These are phyloP conservation scores for Piaya cayana DNA, from an alignment of 2,113 vertebrate genomes.

Conservation along the genomic window DNA sequence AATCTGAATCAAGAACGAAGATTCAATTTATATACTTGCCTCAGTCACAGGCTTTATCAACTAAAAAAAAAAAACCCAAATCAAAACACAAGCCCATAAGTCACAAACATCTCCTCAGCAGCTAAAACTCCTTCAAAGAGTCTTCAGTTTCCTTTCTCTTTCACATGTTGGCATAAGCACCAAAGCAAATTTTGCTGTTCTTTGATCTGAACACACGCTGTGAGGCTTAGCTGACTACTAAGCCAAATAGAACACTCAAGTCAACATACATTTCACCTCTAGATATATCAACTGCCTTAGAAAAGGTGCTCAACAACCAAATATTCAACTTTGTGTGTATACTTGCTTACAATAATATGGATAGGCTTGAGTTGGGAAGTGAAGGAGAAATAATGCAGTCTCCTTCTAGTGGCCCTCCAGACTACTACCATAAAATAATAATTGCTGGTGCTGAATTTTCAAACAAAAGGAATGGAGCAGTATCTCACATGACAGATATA, in stretches of 20 bases:
- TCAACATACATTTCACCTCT: background rate
- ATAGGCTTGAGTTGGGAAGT: background rate
- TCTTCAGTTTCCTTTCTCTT: background rate
- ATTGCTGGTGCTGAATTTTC: background rate
- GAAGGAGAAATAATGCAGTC: background rate
- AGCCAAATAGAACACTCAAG: background rate
- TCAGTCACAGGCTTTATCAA: background rate
- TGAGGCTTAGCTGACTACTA: background rate
- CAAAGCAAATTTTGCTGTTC: background rate
- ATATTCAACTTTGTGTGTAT: background rate
- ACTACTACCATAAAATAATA: background rate
- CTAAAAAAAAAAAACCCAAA: background rate
- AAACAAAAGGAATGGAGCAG: background rate
- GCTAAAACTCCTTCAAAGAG: background rate
- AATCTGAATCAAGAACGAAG: background rate
- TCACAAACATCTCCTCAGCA: background rate
- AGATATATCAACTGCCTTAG: background rate
- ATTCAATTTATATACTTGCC: background rate
- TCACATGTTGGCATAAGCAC: background rate
- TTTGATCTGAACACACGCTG: fast-evolving
- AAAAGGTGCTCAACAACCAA: background rate
- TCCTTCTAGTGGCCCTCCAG: background rate
- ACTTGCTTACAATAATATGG: background rate
- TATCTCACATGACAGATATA: background rate
- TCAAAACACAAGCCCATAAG: background rate